Evolutionary conservation across 2,797 vertebrate species (phyloP).

Genomic region (Lithobates sylvaticus): DNA sequence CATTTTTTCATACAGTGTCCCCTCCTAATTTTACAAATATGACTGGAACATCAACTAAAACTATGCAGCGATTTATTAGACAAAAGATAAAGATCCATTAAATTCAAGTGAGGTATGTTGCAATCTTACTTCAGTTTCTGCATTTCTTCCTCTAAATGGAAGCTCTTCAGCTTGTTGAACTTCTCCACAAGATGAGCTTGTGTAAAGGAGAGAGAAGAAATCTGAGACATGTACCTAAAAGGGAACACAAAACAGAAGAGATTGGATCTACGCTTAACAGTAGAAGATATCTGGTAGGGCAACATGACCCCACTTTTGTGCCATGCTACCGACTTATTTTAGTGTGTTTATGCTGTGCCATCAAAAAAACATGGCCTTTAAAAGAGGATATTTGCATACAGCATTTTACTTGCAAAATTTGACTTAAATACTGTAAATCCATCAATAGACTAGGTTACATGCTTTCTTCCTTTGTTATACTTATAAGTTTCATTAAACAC

Average conservation of each 20-base stretch:
- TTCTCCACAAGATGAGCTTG: slow-evolving; percentile 81
- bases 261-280: no score
- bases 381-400: no score
- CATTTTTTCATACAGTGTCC: not conserved
- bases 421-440: no score
- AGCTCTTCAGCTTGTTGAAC: slow-evolving; percentile 82
- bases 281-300: no score
- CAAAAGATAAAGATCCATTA: not conserved
- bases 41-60: not conserved
- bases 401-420: no score
- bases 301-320: no score
- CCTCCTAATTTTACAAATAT: not conserved
- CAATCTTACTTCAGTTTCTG: slow-evolving; percentile 82
- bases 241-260: not conserved
- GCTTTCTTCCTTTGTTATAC: no score
- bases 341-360: no score
- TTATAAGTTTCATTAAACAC: no score
- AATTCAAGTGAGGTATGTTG: not conserved
- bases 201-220: slow-evolving; percentile 81
- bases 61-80: not conserved
- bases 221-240: slow-evolving; percentile 90
- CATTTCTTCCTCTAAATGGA: slow-evolving; percentile 86
- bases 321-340: no score
- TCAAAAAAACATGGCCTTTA: no score
- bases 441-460: no score